Conservation (phyloP, 2,113 vertebrate species). For the Bos javanicus region DNA sequence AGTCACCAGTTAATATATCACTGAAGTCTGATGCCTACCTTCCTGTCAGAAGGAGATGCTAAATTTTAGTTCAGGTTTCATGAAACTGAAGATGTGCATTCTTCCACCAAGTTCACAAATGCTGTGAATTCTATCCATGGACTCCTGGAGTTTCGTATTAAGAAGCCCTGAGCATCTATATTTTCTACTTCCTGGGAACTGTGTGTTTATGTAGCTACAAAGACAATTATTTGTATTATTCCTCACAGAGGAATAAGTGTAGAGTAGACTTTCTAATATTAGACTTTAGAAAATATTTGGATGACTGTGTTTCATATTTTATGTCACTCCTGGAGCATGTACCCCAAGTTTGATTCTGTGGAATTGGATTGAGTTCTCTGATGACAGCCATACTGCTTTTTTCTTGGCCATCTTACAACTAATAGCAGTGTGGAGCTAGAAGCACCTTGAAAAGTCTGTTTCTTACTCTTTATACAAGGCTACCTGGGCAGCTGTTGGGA, state of each 20-base stretch:
- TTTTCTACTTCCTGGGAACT: background rate
- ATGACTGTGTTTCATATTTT: background rate
- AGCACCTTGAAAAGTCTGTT: background rate
- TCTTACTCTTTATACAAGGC: background rate
- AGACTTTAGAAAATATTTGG: background rate
- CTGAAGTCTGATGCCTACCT: background rate
- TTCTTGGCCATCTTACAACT: background rate
- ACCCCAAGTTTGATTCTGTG: background rate
- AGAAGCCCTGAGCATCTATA: background rate
- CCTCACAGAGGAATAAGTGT: background rate
- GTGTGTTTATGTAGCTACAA: background rate
- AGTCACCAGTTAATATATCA: background rate
- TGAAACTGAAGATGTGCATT: background rate
- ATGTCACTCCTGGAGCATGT: background rate
- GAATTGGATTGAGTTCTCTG: background rate
- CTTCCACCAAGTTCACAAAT: background rate
- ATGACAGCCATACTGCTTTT: background rate
- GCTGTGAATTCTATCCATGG: background rate
- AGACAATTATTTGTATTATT: background rate
- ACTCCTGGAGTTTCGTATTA: background rate
- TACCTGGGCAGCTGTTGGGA: background rate
- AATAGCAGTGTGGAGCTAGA: background rate
- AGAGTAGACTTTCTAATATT: background rate
- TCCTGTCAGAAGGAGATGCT: background rate
- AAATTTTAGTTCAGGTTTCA: background rate